Evolutionary conservation across 2,888 invertebrate genomes (phyloP).

Genomic region (Thera britannica): DNA sequence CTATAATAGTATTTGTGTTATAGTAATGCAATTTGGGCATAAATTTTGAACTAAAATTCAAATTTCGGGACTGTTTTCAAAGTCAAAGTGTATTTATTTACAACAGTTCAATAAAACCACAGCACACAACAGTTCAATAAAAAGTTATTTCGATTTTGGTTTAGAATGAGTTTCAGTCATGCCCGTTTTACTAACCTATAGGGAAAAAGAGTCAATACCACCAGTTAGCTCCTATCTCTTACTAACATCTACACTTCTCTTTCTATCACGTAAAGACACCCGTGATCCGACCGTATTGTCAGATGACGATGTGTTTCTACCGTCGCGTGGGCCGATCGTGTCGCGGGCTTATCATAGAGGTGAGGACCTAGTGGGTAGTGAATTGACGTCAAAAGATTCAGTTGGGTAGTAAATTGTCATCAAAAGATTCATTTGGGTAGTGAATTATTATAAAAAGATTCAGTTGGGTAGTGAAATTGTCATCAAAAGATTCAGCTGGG

Average conservation of each 20-base stretch:
- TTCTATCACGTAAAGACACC: conserved; percentile 35
- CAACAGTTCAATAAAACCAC: too few relatives aligned
- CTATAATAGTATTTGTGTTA: neutral
- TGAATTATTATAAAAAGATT: neutral
- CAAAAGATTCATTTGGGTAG: conserved; percentile 3
- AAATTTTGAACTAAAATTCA: too few relatives aligned
- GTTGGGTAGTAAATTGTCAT: neutral
- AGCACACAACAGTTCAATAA: too few relatives aligned
- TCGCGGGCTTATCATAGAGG: conserved; percentile 51
- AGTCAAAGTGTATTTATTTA: too few relatives aligned
- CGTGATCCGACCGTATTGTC: conserved; percentile 69
- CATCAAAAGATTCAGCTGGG: neutral
- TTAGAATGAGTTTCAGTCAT: too few relatives aligned
- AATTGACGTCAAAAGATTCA: neutral
- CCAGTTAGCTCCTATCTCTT: conserved; percentile 21
- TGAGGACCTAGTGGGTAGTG: conserved; percentile 34
- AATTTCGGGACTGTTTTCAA: too few relatives aligned
- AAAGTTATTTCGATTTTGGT: too few relatives aligned
- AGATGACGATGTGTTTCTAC: conserved; percentile 68
- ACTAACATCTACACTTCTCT: conserved; percentile 26
- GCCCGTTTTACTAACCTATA: neutral
- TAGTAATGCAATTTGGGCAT: too few relatives aligned
- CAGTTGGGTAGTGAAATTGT: too few relatives aligned
- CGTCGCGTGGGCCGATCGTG: conserved; percentile 42
- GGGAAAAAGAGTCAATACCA: neutral